Evolutionary conservation across 92 coral and sea anemone genomes (phyloP), one percentile per base, ranked within the genome.

Genomic region (Zoanthus gigantus): DNA sequence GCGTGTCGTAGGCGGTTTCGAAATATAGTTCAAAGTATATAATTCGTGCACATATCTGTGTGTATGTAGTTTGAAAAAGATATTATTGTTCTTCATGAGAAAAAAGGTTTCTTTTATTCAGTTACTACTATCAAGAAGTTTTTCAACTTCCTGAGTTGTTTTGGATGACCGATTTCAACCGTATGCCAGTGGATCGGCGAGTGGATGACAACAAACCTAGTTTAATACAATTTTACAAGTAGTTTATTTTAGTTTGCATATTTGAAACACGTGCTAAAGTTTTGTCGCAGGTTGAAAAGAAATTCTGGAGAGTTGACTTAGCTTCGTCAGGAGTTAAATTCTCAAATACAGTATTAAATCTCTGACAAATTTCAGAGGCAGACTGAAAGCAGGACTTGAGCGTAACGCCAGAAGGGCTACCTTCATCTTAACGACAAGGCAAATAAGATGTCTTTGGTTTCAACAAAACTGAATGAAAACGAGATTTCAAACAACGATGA

Each of bases 221-320:
- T n/a, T 54, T 8, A 77, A 52, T 32, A 17, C 23, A 48, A 23
- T 48, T 8, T 76, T 77, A n/a, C 65, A 30, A 37, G 50, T 56
- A 56, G 66, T 60, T 78, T 47, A 15, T 6, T 17, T 47, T 73
- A 73, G 54, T 78, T 60, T 57, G 50, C 67, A 60, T 78, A 60
- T 56, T 78, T 78, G 28, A 34, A 78, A 78, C 83, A 78, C 67
- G 83, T 78, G 83, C 28, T 78, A 29, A 57, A 78, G 31, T 31
- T 31, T 56, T 34, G 50, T 57, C 50, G 10, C 42, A 56, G 83
- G 45, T 30, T 57, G 28, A 58, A 56, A 78, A 50, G 48, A 57
- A 10, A 60, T 30, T 3, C 30, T 42, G 30, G 66, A 30, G 67
- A 34, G 31, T 28, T 57, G 71, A 57, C 0, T 78, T 47, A 45